Conservation (phyloP, 2,113 vertebrate species). For the Scalopus aquaticus region DNA sequence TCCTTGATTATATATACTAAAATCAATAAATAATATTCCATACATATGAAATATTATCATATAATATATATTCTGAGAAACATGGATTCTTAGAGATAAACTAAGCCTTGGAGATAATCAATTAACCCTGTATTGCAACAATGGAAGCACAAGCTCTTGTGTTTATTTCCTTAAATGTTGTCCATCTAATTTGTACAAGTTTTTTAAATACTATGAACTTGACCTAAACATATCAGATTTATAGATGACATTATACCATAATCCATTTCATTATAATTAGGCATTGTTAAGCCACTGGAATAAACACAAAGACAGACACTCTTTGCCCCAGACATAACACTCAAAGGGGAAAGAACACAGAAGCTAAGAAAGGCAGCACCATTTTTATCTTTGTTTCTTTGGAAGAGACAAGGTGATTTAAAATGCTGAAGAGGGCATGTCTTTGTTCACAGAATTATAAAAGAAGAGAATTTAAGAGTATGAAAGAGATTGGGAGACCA, state of each 20-base stretch:
- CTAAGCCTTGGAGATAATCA: neutral
- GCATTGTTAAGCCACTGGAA: constrained; percentile 15
- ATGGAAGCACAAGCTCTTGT: neutral
- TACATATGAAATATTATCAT: neutral
- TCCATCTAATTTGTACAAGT: neutral
- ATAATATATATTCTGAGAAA: neutral
- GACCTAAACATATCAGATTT: constrained; percentile 38
- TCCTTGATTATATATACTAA: neutral
- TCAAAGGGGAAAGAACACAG: constrained; percentile 26
- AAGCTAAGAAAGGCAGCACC: neutral
- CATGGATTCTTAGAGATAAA: neutral
- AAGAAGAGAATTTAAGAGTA: constrained; percentile 43
- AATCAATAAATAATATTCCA: neutral
- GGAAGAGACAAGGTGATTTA: constrained; percentile 44
- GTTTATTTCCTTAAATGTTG: neutral
- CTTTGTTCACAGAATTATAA: constrained; percentile 48
- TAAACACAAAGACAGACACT: constrained; percentile 48
- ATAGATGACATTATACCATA: constrained; percentile 41
- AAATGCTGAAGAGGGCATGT: constrained; percentile 23
- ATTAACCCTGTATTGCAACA: constrained; percentile 1
- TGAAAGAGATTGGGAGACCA: constrained; percentile 21
- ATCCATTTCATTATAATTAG: constrained; percentile 52
- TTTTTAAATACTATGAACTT: constrained; percentile 40
- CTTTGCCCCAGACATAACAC: neutral
- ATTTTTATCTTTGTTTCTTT: constrained; percentile 55